These are phyloP conservation scores for Zosterops borbonicus DNA, from an alignment of 2,113 vertebrate genomes.

Conservation along the genomic window DNA sequence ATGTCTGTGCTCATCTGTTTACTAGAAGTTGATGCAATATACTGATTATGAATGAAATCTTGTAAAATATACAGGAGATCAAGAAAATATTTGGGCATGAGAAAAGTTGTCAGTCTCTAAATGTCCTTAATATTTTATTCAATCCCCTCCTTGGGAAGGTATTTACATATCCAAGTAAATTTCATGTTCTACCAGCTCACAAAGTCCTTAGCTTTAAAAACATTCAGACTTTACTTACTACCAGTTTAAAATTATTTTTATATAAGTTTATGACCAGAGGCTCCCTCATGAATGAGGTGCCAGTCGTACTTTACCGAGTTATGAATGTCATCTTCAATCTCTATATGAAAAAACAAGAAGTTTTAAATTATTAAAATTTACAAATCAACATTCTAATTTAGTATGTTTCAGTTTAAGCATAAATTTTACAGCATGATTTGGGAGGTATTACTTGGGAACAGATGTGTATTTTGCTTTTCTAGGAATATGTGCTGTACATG, in stretches of 20 bases:
- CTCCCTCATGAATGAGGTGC: background rate
- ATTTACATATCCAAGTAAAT: background rate
- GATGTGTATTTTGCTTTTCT: background rate
- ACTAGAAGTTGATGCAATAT: background rate
- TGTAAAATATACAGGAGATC: background rate
- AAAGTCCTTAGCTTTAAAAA: background rate
- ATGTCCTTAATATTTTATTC: background rate
- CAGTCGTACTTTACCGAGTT: background rate
- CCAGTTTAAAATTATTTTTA: background rate
- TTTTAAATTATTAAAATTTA: background rate
- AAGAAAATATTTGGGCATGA: background rate
- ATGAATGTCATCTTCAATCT: background rate
- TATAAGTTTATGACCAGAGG: background rate
- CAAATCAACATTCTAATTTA: background rate
- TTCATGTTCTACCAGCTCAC: background rate
- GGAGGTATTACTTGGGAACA: background rate
- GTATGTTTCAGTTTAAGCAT: background rate
- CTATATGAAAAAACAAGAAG: background rate
- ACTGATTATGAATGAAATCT: background rate
- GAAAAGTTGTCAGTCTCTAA: background rate
- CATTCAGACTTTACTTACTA: background rate
- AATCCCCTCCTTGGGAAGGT: background rate
- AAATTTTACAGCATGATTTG: background rate
- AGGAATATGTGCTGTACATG: accelerated
- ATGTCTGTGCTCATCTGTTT: background rate